phyloP scores from a whole-genome alignment of 2,888 invertebrate species.

The Hypsopygia costalis region DNA sequence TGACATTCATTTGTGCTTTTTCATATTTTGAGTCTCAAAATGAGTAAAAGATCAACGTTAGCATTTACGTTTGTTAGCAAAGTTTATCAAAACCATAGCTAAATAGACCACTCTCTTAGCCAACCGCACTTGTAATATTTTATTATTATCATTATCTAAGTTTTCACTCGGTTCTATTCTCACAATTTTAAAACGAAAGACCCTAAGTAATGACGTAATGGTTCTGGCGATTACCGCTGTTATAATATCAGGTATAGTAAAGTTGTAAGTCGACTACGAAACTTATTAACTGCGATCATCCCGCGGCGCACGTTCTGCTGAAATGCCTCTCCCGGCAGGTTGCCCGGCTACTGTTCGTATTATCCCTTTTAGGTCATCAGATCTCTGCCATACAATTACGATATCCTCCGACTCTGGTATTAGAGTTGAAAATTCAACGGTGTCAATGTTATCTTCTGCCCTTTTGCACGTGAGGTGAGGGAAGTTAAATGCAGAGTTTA shows the following conservation, averaged over 20 bases:
- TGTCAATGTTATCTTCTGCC: conserved; percentile 10
- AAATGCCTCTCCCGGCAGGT: conserved; percentile 20
- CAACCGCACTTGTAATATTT: too few species aligned
- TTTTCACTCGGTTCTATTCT: too few species aligned
- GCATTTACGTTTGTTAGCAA: too few species aligned
- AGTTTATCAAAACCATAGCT: too few species aligned
- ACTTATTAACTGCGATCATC: conserved; percentile 21
- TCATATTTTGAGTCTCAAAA: too few species aligned
- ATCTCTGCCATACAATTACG: neutral
- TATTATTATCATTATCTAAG: too few species aligned
- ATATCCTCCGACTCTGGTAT: neutral
- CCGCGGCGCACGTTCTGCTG: conserved; percentile 22
- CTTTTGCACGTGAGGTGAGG: conserved; percentile 15
- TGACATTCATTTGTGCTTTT: too few species aligned
- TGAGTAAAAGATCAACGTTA: too few species aligned
- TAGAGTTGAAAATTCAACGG: conserved; percentile 8
- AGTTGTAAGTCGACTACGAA: neutral
- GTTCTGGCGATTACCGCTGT: too few species aligned
- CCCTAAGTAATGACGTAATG: too few species aligned
- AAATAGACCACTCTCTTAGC: too few species aligned
- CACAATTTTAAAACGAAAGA: too few species aligned
- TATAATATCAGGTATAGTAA: neutral
- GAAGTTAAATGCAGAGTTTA: conserved; percentile 70
- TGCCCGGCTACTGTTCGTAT: conserved; percentile 42
- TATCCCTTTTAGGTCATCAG: conserved; percentile 27